phyloP scores from a whole-genome alignment of 2,888 invertebrate species.

The Ischnus inquisitorius region DNA sequence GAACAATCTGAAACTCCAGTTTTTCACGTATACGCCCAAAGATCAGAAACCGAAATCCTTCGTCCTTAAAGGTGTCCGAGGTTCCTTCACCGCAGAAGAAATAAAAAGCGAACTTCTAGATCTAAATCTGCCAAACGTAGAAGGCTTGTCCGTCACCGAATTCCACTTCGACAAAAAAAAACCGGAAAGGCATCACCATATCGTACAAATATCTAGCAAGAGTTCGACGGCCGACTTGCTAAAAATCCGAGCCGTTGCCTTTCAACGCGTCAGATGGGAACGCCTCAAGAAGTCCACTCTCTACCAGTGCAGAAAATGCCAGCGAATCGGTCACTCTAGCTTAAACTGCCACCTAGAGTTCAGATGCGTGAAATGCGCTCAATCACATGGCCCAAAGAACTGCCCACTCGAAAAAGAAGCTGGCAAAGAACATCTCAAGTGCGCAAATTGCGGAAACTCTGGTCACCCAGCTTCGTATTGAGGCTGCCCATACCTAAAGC shows the following conservation, averaged over 20 bases:
- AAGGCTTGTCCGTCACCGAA: background rate
- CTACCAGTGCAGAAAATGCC: slow-evolving; percentile 47
- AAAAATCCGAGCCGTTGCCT: slow-evolving; percentile 1
- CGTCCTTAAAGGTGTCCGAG: background rate
- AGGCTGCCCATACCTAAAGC: slow-evolving; percentile 50
- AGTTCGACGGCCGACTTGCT: slow-evolving; percentile 11
- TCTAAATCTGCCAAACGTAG: background rate
- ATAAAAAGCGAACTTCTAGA: no score
- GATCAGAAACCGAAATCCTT: background rate
- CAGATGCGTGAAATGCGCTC: slow-evolving; percentile 55
- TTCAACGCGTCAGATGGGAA: slow-evolving; percentile 47
- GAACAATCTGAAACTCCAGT: background rate
- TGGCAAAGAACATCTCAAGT: slow-evolving; percentile 7
- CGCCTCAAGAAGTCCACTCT: no score
- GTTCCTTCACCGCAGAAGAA: background rate
- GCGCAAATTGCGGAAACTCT: slow-evolving; percentile 53
- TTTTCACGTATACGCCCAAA: background rate
- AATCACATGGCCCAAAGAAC: slow-evolving; percentile 3
- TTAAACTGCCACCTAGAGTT: slow-evolving; percentile 42
- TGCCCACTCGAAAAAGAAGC: background rate
- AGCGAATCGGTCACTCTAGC: slow-evolving; percentile 48
- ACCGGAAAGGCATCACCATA: background rate
- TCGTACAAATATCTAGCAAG: slow-evolving; percentile 27
- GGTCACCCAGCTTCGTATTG: slow-evolving; percentile 49
- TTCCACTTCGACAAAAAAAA: background rate